Percentiles rank a stretch among this genome's conserved stretches.
These are phyloP conservation scores for Scelioninae gen. 2 DNA, from an alignment of 2,888 invertebrate genomes.

Conservation along the genomic window DNA sequence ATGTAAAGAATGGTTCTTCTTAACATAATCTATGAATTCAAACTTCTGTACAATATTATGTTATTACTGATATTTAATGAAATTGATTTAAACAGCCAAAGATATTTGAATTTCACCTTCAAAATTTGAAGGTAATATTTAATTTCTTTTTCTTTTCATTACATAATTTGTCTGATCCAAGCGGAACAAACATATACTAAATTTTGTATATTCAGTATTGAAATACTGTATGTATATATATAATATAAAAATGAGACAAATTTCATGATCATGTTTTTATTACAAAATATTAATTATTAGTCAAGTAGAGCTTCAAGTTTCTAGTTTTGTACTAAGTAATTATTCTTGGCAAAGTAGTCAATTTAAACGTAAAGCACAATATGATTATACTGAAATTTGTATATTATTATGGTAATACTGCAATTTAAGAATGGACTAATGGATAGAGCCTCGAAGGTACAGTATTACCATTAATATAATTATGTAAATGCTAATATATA, in stretches of 20 bases:
- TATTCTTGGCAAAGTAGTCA: conserved; percentile 10
- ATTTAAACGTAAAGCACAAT: conserved; percentile 17
- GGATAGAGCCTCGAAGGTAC: no score
- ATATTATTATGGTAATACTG: no score
- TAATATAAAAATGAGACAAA: conserved; percentile 32
- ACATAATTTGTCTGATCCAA: background rate
- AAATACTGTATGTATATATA: conserved; percentile 50
- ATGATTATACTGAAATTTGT: no score
- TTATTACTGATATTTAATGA: conserved; percentile 35
- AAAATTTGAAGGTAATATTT: conserved; percentile 17
- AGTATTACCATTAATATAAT: no score
- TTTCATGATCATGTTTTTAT: conserved; percentile 14
- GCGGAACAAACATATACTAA: conserved; percentile 25
- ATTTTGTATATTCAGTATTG: conserved; percentile 53
- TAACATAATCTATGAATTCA: conserved; percentile 22
- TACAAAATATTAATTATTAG: conserved; percentile 8
- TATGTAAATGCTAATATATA: no score
- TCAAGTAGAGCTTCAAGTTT: conserved; percentile 20
- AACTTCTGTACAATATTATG: conserved; percentile 41
- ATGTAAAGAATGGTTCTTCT: conserved; percentile 65
- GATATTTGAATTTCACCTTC: conserved; percentile 36
- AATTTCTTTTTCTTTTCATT: conserved; percentile 14
- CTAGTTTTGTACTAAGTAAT: conserved; percentile 38
- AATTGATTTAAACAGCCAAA: conserved; percentile 49
- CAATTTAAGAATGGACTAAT: no score